These are phyloP conservation scores for Adelges cooleyi DNA, from an alignment of 1,140 invertebrate species.

Conservation along the genomic window DNA sequence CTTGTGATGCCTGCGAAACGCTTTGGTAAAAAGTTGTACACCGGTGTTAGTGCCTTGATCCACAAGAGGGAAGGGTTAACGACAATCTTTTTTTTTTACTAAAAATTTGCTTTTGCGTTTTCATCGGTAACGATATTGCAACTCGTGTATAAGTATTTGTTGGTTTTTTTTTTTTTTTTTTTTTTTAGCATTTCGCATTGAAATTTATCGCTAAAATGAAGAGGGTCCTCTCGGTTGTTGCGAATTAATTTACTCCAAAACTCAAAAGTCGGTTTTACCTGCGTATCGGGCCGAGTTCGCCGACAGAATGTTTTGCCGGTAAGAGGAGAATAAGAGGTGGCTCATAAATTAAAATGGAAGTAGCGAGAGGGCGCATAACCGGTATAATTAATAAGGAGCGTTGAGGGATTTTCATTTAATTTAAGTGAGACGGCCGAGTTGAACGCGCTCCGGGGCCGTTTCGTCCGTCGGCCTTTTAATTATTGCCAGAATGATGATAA, in stretches of 20 bases:
- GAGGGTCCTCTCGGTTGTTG: background rate
- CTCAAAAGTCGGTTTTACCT: background rate
- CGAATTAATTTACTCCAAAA: background rate
- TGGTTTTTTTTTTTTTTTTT: background rate
- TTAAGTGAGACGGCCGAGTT: background rate
- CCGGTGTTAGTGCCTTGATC: no score
- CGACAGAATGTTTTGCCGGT: background rate
- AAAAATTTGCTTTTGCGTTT: no score
- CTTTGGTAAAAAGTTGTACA: no score
- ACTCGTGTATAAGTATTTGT: background rate
- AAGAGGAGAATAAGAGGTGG: background rate
- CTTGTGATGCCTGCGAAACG: no score
- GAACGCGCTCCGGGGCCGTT: background rate
- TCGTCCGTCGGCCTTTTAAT: background rate
- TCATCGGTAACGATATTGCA: background rate
- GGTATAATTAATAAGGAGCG: slow-evolving; percentile 22
- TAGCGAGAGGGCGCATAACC: background rate
- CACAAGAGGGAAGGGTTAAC: no score
- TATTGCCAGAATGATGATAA: no score
- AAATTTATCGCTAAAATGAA: no score
- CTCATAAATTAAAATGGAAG: slow-evolving; percentile 4
- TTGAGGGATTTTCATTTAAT: slow-evolving; percentile 19
- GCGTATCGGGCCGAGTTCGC: background rate
- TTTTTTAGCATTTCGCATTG: no score
- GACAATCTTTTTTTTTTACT: no score